Evolutionary conservation across 2,113 vertebrate species (phyloP).

Genomic region (Origma solitaria): DNA sequence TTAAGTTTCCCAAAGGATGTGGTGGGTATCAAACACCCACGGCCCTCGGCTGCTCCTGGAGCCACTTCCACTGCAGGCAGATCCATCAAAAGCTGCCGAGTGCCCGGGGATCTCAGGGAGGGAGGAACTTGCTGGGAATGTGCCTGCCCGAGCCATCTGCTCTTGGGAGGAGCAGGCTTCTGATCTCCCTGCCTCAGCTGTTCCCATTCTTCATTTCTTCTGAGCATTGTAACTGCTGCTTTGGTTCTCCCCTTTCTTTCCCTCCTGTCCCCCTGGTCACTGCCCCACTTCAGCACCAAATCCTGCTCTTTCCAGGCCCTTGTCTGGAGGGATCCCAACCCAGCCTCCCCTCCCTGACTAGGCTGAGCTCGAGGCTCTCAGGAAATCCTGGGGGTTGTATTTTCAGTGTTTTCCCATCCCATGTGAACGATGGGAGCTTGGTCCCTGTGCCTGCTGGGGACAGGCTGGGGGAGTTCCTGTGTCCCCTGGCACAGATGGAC

Average conservation of each 20-base stretch:
- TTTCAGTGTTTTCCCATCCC: not conserved
- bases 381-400: not conserved
- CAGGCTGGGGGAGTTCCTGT: not conserved
- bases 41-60: not conserved
- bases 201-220: not conserved
- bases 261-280: not conserved
- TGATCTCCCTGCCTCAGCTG: not conserved
- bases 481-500: not conserved
- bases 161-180: not conserved
- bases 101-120: not conserved
- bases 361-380: not conserved
- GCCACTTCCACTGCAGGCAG: not conserved
- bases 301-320: not conserved
- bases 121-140: rapidly evolving
- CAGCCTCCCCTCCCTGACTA: not conserved
- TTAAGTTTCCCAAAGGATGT: not conserved
- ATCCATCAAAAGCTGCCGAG: not conserved
- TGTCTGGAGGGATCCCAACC: not conserved
- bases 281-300: not conserved
- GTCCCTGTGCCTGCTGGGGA: not conserved
- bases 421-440: rapidly evolving
- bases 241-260: not conserved
- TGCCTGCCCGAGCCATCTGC: not conserved
- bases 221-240: not conserved
- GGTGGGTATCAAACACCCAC: not conserved